A percentile compares a stretch with the other conserved stretches of the same genome.
Evolutionary conservation across 2,797 vertebrate genomes (phyloP).

Genomic region (Pangasius mekongensis): DNA sequence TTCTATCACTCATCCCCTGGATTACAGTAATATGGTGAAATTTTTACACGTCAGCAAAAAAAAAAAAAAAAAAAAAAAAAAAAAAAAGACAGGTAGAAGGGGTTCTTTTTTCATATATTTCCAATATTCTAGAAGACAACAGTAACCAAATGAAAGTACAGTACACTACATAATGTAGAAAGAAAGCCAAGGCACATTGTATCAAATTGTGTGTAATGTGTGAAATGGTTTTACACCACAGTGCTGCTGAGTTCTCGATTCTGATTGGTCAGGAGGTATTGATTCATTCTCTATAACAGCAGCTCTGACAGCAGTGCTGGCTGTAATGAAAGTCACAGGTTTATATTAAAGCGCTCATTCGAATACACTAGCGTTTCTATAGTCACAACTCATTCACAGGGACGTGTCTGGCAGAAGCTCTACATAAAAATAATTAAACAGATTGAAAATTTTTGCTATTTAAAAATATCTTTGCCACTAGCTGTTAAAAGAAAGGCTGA

Average conservation of each 20-base stretch:
- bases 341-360: neutral
- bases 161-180: slow-evolving; percentile 4
- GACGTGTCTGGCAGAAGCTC: neutral
- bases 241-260: neutral
- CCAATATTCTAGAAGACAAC: slow-evolving; percentile 25
- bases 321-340: neutral
- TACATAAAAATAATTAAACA: neutral
- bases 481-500: neutral
- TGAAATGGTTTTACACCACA: neutral
- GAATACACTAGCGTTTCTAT: neutral
- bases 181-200: neutral
- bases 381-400: neutral
- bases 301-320: slow-evolving; percentile 8
- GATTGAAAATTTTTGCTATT: neutral
- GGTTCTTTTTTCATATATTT: slow-evolving; percentile 10
- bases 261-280: slow-evolving; percentile 13
- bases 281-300: slow-evolving; percentile 10
- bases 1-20: neutral
- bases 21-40: slow-evolving; percentile 9
- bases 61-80: slow-evolving; percentile 24
- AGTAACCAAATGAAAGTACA: slow-evolving; percentile 28
- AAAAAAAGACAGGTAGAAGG: neutral
- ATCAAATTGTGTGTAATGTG: slow-evolving; percentile 25
- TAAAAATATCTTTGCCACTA: neutral
- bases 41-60: slow-evolving; percentile 26